A percentile compares a stretch with the other conserved stretches of the same genome.
Evolutionary conservation across 1,140 invertebrate species (phyloP).

Genomic region (Nixonia krombeini): DNA sequence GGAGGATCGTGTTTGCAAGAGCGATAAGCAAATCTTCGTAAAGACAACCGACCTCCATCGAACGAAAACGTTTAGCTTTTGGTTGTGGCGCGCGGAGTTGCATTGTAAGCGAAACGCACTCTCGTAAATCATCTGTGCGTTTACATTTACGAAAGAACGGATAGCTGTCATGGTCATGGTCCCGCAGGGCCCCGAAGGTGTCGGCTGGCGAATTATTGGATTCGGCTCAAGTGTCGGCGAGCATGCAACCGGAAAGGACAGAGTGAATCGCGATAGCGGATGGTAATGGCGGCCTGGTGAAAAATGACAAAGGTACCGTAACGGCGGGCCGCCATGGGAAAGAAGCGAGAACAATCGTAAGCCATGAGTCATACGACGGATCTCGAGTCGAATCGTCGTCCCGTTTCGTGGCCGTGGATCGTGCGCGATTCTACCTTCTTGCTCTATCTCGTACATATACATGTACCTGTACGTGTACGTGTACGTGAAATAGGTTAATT

Average conservation of each 20-base stretch:
- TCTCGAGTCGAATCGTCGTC: constrained; percentile 6
- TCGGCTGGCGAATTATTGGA: constrained; percentile 22
- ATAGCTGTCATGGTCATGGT: constrained; percentile 4
- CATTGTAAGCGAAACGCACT: background rate
- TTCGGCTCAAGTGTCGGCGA: constrained; percentile 19
- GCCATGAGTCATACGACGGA: constrained; percentile 19
- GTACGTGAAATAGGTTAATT: too few relatives aligned
- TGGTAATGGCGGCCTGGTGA: constrained; percentile 13
- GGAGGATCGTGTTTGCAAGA: too few relatives aligned
- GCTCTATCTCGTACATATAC: too few relatives aligned
- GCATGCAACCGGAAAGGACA: constrained; percentile 23
- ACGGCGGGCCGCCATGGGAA: constrained; percentile 31
- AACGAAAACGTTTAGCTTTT: too few relatives aligned
- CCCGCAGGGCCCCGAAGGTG: constrained; percentile 9
- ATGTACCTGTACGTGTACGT: too few relatives aligned
- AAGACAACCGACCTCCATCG: too few relatives aligned
- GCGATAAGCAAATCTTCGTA: too few relatives aligned
- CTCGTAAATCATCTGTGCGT: constrained; percentile 5
- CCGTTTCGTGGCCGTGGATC: constrained; percentile 7
- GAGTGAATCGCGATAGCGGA: constrained; percentile 10
- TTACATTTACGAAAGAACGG: constrained; percentile 12
- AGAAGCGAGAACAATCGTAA: constrained; percentile 19
- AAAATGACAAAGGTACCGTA: constrained; percentile 36
- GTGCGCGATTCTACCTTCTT: background rate
- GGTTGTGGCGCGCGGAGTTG: background rate